Conservation (phyloP, 2,888 invertebrate genomes). For the Ariolimax columbianus region DNA sequence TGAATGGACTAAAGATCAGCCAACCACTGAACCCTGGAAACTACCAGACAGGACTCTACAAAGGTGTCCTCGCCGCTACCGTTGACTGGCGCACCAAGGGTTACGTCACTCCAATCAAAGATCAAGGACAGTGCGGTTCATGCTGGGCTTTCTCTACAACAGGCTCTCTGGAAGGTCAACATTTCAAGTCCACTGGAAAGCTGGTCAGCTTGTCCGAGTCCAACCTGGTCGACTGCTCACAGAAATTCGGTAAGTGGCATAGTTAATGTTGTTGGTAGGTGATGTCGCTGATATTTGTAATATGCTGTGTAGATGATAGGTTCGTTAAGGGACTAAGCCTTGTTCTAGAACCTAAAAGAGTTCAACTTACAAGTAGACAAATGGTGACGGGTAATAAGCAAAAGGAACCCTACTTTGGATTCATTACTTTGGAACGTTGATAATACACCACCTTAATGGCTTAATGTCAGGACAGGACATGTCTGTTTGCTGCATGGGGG, state of each 20-base stretch:
- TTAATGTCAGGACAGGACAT: no score
- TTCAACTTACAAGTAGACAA: no score
- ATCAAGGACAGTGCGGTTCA: constrained; percentile 41
- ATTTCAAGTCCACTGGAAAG: constrained; percentile 80
- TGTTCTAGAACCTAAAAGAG: no score
- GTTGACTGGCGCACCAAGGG: constrained; percentile 48
- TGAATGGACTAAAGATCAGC: constrained; percentile 12
- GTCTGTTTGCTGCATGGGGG: no score
- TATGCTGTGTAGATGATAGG: no score
- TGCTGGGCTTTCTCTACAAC: constrained; percentile 46
- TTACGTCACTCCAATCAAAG: constrained; percentile 40
- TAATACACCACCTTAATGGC: no score
- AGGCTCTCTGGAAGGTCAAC: constrained; percentile 58
- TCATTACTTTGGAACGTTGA: no score
- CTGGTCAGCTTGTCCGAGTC: constrained; percentile 81
- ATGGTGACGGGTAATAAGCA: no score
- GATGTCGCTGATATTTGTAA: no score
- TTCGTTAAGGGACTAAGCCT: no score
- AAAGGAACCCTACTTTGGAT: no score
- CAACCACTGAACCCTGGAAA: constrained; percentile 15
- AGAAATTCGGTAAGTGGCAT: neutral
- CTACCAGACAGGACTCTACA: constrained; percentile 20
- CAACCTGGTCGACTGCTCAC: constrained; percentile 78
- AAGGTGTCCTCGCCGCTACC: neutral
- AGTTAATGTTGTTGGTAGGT: no score